Evolutionary conservation across 2,888 invertebrate genomes (phyloP).

Genomic region (Clostera curtula): DNA sequence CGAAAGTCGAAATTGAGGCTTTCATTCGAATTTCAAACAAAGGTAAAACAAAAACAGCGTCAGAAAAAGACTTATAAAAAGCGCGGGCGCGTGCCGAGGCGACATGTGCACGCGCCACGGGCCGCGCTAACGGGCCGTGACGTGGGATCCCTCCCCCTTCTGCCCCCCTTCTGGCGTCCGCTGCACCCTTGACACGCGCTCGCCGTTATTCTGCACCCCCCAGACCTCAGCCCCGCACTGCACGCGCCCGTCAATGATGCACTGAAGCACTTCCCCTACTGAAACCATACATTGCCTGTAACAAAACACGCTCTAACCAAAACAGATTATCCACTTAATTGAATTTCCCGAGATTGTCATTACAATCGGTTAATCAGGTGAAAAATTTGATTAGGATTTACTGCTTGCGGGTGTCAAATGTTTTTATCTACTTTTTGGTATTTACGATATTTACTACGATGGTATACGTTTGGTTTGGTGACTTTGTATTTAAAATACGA

Average conservation of each 20-base stretch:
- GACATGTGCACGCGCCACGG: constrained; percentile 70
- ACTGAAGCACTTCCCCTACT: constrained; percentile 57
- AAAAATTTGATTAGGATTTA: constrained; percentile 22
- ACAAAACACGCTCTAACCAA: constrained; percentile 59
- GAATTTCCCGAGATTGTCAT: constrained; percentile 68
- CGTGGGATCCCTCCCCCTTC: constrained; percentile 26
- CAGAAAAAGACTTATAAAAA: constrained; percentile 61
- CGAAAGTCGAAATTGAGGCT: constrained; percentile 32
- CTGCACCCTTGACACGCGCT: constrained; percentile 41
- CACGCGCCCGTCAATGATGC: constrained; percentile 15
- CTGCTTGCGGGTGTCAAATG: background rate
- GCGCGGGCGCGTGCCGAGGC: constrained; percentile 67
- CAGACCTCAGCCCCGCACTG: constrained; percentile 8
- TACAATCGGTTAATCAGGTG: constrained; percentile 53
- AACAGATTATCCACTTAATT: constrained; percentile 66
- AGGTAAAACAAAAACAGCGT: constrained; percentile 58
- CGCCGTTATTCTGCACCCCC: constrained; percentile 50
- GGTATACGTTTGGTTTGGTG: too few relatives aligned
- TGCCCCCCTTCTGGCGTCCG: constrained; percentile 12
- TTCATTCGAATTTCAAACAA: constrained; percentile 57
- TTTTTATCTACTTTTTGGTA: too few relatives aligned
- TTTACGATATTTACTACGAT: too few relatives aligned
- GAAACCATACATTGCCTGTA: constrained; percentile 60
- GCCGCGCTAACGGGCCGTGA: constrained; percentile 63
- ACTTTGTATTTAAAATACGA: too few relatives aligned